A percentile compares a stretch with the other conserved stretches of the same genome.
These are phyloP conservation scores for Drosophila leonis DNA, from an alignment of 2,888 invertebrate species.

Conservation along the genomic window DNA sequence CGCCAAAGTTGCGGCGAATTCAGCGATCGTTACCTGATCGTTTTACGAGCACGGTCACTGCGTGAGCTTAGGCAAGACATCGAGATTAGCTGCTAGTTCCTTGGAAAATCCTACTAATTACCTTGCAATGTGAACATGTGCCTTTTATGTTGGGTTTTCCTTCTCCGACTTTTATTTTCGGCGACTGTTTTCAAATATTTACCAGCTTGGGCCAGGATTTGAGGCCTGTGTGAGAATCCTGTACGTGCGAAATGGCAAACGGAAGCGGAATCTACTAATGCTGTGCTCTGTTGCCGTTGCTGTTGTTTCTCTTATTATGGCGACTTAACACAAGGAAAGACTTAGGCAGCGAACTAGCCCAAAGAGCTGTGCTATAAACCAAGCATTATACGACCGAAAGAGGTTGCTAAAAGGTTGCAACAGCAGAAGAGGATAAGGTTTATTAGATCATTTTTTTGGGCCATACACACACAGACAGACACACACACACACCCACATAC, in stretches of 20 bases:
- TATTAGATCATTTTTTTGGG: background rate
- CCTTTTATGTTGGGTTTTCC: constrained; percentile 45
- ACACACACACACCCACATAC: background rate
- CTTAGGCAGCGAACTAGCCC: constrained; percentile 56
- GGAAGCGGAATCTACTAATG: constrained; percentile 59
- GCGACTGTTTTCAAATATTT: constrained; percentile 57
- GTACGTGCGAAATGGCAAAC: constrained; percentile 64
- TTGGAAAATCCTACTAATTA: constrained; percentile 61
- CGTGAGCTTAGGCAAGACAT: constrained; percentile 40
- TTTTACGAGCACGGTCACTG: constrained; percentile 24
- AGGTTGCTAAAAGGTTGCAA: background rate
- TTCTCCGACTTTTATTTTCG: constrained; percentile 14
- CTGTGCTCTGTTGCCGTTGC: background rate
- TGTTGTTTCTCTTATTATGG: constrained; percentile 25
- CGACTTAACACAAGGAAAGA: constrained; percentile 39
- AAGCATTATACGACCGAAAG: background rate
- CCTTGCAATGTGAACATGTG: constrained; percentile 49
- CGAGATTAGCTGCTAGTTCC: constrained; percentile 62
- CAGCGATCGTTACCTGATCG: constrained; percentile 39
- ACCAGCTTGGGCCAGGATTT: constrained; percentile 27
- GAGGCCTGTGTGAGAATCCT: constrained; percentile 28
- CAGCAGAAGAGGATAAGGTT: background rate
- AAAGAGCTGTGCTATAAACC: constrained; percentile 11
- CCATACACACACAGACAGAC: background rate
- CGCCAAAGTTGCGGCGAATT: constrained; percentile 48